phyloP scores from a whole-genome alignment of 2,797 vertebrate genomes.

The Macropus fuliginosus region DNA sequence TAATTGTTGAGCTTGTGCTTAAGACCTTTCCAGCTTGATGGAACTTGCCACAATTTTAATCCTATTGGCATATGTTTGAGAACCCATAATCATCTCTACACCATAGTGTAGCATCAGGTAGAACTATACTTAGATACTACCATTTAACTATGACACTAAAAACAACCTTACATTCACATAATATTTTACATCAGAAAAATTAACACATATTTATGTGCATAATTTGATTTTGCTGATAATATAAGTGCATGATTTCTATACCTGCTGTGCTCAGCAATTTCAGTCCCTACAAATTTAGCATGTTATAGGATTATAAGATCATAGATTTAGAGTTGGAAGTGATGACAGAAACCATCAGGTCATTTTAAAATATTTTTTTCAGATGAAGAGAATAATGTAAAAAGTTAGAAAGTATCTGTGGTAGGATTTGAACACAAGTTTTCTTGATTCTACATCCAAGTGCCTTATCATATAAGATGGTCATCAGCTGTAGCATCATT shows the following conservation, averaged over 20 bases:
- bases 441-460: not conserved
- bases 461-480: not conserved
- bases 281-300: not conserved
- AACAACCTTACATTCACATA: conserved; percentile 10
- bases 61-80: not conserved
- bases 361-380: not conserved
- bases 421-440: not conserved
- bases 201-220: not conserved
- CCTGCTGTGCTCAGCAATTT: not conserved
- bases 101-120: not conserved
- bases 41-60: not conserved
- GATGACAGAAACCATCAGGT: not conserved
- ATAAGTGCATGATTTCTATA: not conserved
- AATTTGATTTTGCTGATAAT: not conserved
- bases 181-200: conserved; percentile 4
- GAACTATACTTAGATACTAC: not conserved
- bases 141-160: conserved; percentile 30
- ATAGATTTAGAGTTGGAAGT: not conserved
- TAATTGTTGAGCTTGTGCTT: not conserved
- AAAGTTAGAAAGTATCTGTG: not conserved
- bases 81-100: not conserved
- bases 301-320: not conserved
- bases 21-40: not conserved
- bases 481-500: not conserved
- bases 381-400: not conserved